Base-by-base conservation (phyloP, 1,140 invertebrate species). In the Drosophila asahinai region DNA sequence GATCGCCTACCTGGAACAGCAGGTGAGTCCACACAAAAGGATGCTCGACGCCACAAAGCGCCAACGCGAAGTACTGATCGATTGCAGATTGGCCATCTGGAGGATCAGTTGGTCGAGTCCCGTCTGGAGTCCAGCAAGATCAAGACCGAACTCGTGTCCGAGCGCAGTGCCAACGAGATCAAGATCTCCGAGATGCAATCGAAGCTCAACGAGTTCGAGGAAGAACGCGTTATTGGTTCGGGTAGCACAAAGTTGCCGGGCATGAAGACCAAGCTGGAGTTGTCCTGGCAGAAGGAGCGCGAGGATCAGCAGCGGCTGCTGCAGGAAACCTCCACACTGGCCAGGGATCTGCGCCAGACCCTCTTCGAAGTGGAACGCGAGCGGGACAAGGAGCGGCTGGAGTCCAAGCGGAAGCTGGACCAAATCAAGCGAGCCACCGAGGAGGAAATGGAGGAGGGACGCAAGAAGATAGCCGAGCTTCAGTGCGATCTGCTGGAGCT, bases 271-370 rank as follows among this genome's bases (percentile, higher is more conserved):
- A 95, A 97, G 43, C 96, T 99, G 95, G 98, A 99, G 92, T 93
- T 98, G 14, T 97, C 98, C 1, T 99, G 98, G 98, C 97, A 98
- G 83, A 99, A 98, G 92, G 98, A 99, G 93, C 94, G 98, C 60
- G 96, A 97, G 86, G 97, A 99, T 86, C 97, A 99, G 83, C 97
- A 98, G 80, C 94, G 97, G 9, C 93, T 99, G 22, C 93, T 99
- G 5, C 96, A 97, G 84, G 98, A 99, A 94, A 98, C 98, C 0
- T 97, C 98, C 58, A 97, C 97, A 0, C 94, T 99, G 49, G 97
- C 98, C 1, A 94, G 97, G 68, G 98, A 99, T 93, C 93, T 99
- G 22, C 93, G 97, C 14, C 97, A 97, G 93, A 98, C 97, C 0
- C 94, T 98, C 15, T 97, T 97, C 83, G 97, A 98, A 94, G 97